phyloP scores from a whole-genome alignment of 35 echinoderm and acorn worm species.

The Stichopus chloronotus region DNA sequence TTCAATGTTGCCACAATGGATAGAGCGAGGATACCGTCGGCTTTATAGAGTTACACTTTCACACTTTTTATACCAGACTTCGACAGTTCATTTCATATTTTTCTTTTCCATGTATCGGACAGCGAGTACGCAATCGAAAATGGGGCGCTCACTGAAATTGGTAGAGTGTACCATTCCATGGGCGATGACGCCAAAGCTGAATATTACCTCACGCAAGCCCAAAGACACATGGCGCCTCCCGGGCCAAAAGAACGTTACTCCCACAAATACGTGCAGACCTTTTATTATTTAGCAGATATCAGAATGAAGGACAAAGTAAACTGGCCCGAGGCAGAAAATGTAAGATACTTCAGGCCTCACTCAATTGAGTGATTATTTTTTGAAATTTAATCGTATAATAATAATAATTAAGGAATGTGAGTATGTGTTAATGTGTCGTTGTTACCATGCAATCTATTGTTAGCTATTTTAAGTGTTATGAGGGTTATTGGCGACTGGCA shows the following conservation, averaged over 20 bases:
- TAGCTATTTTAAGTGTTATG: background rate
- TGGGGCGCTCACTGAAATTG: conserved; percentile 16
- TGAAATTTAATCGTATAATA: background rate
- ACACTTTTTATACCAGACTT: background rate
- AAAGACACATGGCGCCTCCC: background rate
- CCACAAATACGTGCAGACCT: conserved; percentile 9
- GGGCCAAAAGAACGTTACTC: background rate
- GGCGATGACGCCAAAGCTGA: conserved; percentile 5
- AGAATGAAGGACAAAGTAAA: background rate
- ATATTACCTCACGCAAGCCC: background rate
- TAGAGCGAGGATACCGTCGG: background rate
- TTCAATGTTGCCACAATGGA: background rate
- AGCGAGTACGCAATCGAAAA: conserved; percentile 16
- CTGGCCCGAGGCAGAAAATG: conserved; percentile 35
- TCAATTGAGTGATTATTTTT: background rate
- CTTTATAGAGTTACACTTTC: background rate
- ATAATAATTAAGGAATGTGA: background rate
- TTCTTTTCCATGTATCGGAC: background rate
- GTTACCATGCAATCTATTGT: no score
- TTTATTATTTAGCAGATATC: background rate
- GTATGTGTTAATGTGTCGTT: background rate
- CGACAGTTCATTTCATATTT: background rate
- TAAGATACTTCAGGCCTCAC: background rate
- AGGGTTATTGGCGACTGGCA: background rate
- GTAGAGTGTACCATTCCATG: background rate